A percentile compares a stretch with the other conserved stretches of the same genome.
Conservation (phyloP, 2,113 vertebrate genomes). For the Crotalus viridis region DNA sequence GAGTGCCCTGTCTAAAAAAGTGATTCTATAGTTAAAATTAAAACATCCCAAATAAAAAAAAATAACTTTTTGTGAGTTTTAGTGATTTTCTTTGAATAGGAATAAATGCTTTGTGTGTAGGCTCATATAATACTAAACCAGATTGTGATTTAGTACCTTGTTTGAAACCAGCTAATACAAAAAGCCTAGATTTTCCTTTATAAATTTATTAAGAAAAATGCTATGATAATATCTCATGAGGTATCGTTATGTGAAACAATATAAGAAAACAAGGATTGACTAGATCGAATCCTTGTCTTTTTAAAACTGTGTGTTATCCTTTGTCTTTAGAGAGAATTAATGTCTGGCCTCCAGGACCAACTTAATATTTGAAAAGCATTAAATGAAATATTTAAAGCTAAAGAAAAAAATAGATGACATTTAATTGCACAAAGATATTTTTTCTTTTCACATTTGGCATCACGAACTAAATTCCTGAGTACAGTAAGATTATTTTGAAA, state of each 20-base stretch:
- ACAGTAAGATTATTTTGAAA: constrained; percentile 22
- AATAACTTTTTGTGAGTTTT: background rate
- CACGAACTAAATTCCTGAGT: background rate
- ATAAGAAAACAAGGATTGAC: background rate
- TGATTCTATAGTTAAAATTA: background rate
- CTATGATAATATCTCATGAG: background rate
- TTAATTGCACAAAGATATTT: background rate
- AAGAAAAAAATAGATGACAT: background rate
- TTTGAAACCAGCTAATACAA: background rate
- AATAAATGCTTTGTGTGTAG: background rate
- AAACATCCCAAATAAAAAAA: background rate
- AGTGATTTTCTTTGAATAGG: background rate
- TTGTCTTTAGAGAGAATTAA: background rate
- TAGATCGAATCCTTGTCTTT: background rate
- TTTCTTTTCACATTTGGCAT: background rate
- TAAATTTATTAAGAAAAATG: background rate
- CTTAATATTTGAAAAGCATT: constrained; percentile 6
- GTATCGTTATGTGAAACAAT: background rate
- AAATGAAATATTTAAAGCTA: constrained; percentile 6
- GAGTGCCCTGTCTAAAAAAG: background rate
- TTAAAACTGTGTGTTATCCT: background rate
- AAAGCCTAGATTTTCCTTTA: background rate
- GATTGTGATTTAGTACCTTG: background rate
- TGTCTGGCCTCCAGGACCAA: background rate
- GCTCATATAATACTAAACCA: no score